A percentile compares a stretch with the other conserved stretches of the same genome.
Evolutionary conservation across 2,113 vertebrate genomes (phyloP).

Genomic region (Etheostoma cragini): DNA sequence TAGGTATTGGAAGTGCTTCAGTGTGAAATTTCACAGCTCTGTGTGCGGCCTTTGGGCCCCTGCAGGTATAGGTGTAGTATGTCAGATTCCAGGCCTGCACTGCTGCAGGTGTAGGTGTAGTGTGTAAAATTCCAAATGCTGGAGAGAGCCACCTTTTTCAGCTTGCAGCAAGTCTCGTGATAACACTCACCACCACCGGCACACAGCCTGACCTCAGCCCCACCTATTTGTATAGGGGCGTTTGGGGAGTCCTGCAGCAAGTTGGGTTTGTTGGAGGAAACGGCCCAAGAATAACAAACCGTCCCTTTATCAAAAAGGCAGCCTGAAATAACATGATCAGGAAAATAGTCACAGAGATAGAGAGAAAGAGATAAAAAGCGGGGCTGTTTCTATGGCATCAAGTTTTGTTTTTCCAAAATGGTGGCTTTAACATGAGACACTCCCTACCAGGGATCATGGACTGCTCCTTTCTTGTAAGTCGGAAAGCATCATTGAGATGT

Average conservation of each 20-base stretch:
- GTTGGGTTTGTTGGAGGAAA: neutral
- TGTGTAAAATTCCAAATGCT: slow-evolving; percentile 75
- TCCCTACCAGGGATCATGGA: slow-evolving; percentile 58
- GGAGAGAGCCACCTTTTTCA: slow-evolving; percentile 14
- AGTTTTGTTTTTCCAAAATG: slow-evolving; percentile 71
- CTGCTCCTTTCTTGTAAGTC: slow-evolving; percentile 56
- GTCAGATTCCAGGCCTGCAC: slow-evolving; percentile 65
- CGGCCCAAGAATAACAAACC: neutral
- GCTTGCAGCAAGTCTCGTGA: slow-evolving; percentile 12
- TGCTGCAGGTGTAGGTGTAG: slow-evolving; percentile 76
- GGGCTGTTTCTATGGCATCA: slow-evolving; percentile 61
- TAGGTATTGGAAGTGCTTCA: slow-evolving; percentile 1
- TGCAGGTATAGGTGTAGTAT: slow-evolving; percentile 63
- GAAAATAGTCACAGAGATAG: slow-evolving; percentile 34
- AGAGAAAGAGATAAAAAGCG: neutral
- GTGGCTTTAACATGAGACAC: slow-evolving; percentile 67
- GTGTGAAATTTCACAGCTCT: slow-evolving; percentile 61
- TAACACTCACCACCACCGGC: neutral
- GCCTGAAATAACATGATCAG: slow-evolving; percentile 50
- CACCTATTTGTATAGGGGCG: neutral
- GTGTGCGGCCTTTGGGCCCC: slow-evolving; percentile 49
- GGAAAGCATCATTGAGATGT: slow-evolving; percentile 70
- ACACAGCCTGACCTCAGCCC: slow-evolving; percentile 16
- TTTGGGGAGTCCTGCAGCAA: neutral
- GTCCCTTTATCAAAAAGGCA: neutral